These are phyloP conservation scores for Drosophila koepferae DNA, from an alignment of 2,888 invertebrate genomes.

Conservation along the genomic window DNA sequence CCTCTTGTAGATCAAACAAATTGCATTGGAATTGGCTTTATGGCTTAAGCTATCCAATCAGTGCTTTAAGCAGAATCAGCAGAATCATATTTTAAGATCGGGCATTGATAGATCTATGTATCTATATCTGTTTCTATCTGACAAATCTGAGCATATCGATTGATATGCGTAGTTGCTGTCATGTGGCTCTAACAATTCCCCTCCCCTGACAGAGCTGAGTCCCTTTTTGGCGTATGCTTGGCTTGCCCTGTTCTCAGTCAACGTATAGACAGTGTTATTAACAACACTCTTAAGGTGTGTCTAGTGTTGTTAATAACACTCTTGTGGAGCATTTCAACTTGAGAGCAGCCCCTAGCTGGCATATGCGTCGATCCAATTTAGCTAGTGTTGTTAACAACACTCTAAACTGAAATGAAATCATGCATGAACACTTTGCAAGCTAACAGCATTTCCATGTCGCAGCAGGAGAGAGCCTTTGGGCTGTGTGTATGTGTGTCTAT, in stretches of 20 bases:
- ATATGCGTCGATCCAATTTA: neutral
- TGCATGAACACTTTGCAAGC: neutral
- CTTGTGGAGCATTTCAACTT: neutral
- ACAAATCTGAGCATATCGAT: neutral
- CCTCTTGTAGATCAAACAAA: neutral
- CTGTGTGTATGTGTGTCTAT: no score
- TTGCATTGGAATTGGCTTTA: neutral
- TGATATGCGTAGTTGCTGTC: neutral
- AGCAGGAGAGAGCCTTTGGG: neutral
- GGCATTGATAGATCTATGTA: neutral
- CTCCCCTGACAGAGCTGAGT: no score
- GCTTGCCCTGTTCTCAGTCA: no score
- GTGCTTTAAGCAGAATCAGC: neutral
- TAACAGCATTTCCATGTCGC: neutral
- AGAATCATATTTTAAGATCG: neutral
- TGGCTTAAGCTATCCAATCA: no score
- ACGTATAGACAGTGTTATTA: neutral
- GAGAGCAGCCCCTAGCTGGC: neutral
- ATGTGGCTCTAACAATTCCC: no score
- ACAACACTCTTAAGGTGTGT: neutral
- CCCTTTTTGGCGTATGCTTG: no score
- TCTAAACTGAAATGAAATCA: neutral
- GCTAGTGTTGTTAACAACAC: conserved; percentile 10
- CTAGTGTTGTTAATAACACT: neutral
- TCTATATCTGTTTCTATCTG: neutral